phyloP scores from a whole-genome alignment of 2,797 vertebrate species.

The Setipinna tenuifilis region DNA sequence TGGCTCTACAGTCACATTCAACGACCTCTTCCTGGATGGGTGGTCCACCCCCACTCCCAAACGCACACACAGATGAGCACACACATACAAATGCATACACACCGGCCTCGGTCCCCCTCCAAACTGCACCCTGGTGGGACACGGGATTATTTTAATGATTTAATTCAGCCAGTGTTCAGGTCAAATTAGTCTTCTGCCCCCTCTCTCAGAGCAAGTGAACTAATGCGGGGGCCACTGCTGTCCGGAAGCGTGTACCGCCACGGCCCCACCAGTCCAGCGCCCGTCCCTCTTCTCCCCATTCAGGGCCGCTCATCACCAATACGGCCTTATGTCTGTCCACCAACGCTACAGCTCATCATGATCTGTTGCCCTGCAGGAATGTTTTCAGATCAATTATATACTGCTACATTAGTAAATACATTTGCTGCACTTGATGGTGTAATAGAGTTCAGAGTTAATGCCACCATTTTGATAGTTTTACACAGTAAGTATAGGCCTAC shows the following conservation, averaged over 20 bases:
- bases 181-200: conserved; percentile 60
- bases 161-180: conserved; percentile 70
- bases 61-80: neutral
- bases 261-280: neutral
- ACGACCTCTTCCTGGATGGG: conserved; percentile 47
- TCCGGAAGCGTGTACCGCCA: conserved; percentile 40
- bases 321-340: neutral
- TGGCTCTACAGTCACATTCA: conserved; percentile 8
- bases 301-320: neutral
- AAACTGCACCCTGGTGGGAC: conserved; percentile 41
- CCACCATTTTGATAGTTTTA: neutral
- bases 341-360: neutral
- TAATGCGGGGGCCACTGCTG: conserved; percentile 39
- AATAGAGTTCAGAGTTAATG: neutral
- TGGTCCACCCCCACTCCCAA: conserved; percentile 43
- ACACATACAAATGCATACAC: neutral
- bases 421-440: neutral
- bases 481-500: too few relatives aligned
- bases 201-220: conserved; percentile 34
- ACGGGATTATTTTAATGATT: conserved; percentile 75
- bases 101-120: neutral
- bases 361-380: neutral
- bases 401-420: neutral
- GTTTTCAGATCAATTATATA: neutral
- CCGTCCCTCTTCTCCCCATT: neutral